Base-by-base conservation (phyloP, 2,888 invertebrate genomes). In the Zaprionus bogoriensis region DNA sequence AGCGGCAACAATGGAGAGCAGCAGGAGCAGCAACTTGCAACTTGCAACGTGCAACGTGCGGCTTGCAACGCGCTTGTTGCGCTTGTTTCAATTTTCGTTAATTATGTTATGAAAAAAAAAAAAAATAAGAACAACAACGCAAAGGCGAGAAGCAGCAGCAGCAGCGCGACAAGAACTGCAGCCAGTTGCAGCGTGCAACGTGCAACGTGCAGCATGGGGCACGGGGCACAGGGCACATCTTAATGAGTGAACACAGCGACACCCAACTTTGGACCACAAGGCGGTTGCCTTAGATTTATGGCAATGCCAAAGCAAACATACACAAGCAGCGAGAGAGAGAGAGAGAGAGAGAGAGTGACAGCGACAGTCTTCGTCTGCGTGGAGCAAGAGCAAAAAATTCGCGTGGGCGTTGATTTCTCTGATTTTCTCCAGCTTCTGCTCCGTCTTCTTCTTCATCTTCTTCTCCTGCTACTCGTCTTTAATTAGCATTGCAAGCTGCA, bases 11-110 rank as follows among this genome's bases (percentile, higher is more conserved):
- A 79, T 80, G 74, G 71, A 66, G 59, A 59, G 45, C 62, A 51
- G 61, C 62, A 25, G n/a, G n/a, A n/a, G 28, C 20, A n/a, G 51
- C 28, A 19, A 38, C 7, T 28, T 22, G 54, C 17, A 39, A 17
- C 10, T n/a, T n/a, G n/a, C n/a, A n/a, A n/a, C n/a, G n/a, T n/a
- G n/a, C n/a, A n/a, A n/a, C n/a, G n/a, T n/a, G n/a, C n/a, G n/a
- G n/a, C n/a, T n/a, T n/a, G 14, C 2, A 38, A 5, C 65, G 55
- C 63, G 54, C 58, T 38, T 55, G 52, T 54, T 28, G 53, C 38
- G 73, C 74, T 77, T 80, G 80, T 74, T 79, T 74, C 72, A 79
- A 77, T 80, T 80, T 81, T 80, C 74, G 78, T 81, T 80, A 80
- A 80, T 80, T 80, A 80, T 80, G 74, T 78, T 84, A 82, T 84